Base-by-base conservation (phyloP, 2,888 invertebrate genomes). In the Malthinus seriepunctatus region DNA sequence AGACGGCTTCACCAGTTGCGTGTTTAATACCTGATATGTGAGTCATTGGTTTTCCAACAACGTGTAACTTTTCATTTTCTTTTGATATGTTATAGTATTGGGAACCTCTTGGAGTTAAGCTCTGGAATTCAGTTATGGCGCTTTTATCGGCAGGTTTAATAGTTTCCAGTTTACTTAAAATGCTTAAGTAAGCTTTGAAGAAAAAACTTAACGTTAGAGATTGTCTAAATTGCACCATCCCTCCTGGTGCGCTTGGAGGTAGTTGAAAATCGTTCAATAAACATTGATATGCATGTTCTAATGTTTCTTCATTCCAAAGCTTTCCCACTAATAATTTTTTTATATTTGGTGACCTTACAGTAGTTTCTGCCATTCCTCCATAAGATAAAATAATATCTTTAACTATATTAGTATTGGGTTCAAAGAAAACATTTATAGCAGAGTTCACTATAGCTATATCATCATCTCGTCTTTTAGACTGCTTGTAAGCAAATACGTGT, bases 381-480 rank as follows among this genome's bases (percentile, higher is more conserved):
- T 87, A 97, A n/a, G 91, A 89, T 62, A 95, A 77, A 53, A 82
- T 80, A 31, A 89, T 83, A 42, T 87, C 79, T 51, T 83, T 76
- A 45, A 68, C 66, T 9, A 44, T 56, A 14, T 47, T 14, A 7
- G 51, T 49, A 35, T 78, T 73, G 3, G 80, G 73, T 68, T 86
- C 76, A 62, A 95, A 86, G 45, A 74, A 78, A 0, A 95, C 85
- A 72, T 88, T 88, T 64, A 95, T 83, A 0, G 91, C 90, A 55
- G 90, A 88, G 71, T 95, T 97, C 0, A 97, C 97, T 67, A 97
- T 95, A 2, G 97, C 93, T 66, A 97, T 97, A 75, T 97, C 97
- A 75, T 97, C 97, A 69, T 97, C 97, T 54, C 92, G 83, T 60
- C 97, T 81, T 70, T 90, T 88, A 0, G 97, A 90, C 82, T 97